phyloP scores from a whole-genome alignment of 2,888 invertebrate species.

The Philonicus albiceps region DNA sequence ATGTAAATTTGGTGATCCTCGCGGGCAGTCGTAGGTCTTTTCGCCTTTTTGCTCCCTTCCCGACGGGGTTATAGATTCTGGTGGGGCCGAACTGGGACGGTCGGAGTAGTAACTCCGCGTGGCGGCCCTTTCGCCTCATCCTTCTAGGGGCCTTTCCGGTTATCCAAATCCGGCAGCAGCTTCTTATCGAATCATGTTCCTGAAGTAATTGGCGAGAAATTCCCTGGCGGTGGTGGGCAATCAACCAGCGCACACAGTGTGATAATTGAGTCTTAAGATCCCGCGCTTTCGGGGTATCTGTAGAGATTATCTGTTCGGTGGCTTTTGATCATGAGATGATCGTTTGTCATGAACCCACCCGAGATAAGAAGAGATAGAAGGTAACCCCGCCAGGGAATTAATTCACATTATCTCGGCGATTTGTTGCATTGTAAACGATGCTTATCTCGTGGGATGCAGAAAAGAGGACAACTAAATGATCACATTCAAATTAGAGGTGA shows the following conservation, averaged over 20 bases:
- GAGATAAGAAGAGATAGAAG: slow-evolving; percentile 17
- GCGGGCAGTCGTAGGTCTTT: background rate
- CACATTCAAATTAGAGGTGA: slow-evolving; percentile 41
- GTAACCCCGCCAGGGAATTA: slow-evolving; percentile 12
- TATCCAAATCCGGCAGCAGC: background rate
- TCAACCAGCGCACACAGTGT: slow-evolving; percentile 34
- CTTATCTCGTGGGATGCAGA: slow-evolving; percentile 10
- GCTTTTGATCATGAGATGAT: slow-evolving; percentile 39
- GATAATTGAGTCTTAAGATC: slow-evolving; percentile 49
- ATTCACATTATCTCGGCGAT: slow-evolving; percentile 38
- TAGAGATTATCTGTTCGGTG: slow-evolving; percentile 17
- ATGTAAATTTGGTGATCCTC: slow-evolving; percentile 53
- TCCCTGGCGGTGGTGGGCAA: slow-evolving; percentile 41
- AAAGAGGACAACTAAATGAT: slow-evolving; percentile 26
- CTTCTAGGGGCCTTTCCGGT: background rate
- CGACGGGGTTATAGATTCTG: background rate
- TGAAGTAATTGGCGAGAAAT: slow-evolving; percentile 47
- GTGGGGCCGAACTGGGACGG: background rate
- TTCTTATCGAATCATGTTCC: slow-evolving; percentile 37
- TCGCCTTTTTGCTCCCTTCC: background rate
- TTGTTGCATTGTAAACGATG: slow-evolving; percentile 36
- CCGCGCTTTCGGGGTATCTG: background rate
- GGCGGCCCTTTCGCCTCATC: background rate
- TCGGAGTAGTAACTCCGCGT: background rate
- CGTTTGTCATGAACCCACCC: slow-evolving; percentile 25